Base-by-base conservation (phyloP, 1,140 invertebrate genomes). In the Eurosta solidaginis region DNA sequence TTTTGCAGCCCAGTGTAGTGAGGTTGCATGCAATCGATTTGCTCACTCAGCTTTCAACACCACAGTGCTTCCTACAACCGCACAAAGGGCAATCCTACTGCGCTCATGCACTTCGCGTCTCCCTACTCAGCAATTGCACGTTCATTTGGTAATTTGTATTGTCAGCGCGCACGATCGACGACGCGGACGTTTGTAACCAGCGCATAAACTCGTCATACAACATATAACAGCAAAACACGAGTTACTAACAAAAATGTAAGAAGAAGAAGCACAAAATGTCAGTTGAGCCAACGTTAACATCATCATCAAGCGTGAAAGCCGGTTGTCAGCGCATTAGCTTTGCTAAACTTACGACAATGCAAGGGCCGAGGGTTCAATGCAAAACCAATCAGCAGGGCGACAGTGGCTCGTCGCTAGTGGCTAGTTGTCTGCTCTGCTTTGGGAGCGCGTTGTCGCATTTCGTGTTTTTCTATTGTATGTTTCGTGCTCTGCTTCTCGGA, bases 91-190 rank as follows among this genome's bases (percentile, higher is more conserved):
- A 63, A 40, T 20, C 29, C 29, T 7, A 6, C 17, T 36, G 25
- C 29, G 29, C 14, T 27, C 0, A 22, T 20, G 50, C 22, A 25
- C 50, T 33, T 42, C 27, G 59, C 36, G n/a, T n/a, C n/a, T n/a
- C n/a, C n/a, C n/a, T n/a, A n/a, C 33, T 40, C 33, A 22, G 59
- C 59, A 27, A 29, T 68, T 20, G 59, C 59, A 68, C 59, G 33
- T 68, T 68, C 59, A 14, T 29, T 68, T 27, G 59, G 27, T 68
- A 68, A 68, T 68, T 68, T 68, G 40, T 33, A 33, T 33, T 68
- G 59, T 36, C 59, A 68, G 59, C 36, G 59, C 59, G 59, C 59
- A 68, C 59, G 59, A 68, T 68, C 27, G 59, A 29, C 59, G 59
- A 29, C 29, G 33, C 36, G 27, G 17, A 59, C n/a, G n/a, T n/a